These are phyloP conservation scores for Orussus abietinus DNA, from an alignment of 1,140 invertebrate species.

Conservation along the genomic window DNA sequence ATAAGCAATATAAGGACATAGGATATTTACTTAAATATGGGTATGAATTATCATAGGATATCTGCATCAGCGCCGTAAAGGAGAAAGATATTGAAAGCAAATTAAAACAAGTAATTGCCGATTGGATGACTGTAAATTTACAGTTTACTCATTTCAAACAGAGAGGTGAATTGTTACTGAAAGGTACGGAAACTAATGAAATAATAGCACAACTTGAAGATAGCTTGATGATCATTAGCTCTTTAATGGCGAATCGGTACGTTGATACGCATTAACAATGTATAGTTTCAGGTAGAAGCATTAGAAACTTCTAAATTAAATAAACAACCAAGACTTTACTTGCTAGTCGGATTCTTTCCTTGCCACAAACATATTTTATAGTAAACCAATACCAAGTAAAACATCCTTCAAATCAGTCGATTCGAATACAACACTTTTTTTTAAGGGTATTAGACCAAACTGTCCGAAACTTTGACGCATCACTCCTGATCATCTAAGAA, in stretches of 20 bases:
- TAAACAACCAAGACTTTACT: too few relatives aligned
- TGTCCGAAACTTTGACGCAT: too few relatives aligned
- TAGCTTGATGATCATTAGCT: conserved; percentile 83
- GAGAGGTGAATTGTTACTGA: conserved; percentile 77
- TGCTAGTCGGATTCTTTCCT: too few relatives aligned
- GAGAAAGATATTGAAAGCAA: conserved; percentile 90
- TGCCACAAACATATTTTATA: too few relatives aligned
- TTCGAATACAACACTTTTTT: too few relatives aligned
- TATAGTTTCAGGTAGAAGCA: too few relatives aligned
- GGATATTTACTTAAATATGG: conserved; percentile 1
- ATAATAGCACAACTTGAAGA: conserved; percentile 80
- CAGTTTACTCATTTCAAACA: conserved; percentile 78
- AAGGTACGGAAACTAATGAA: conserved; percentile 72
- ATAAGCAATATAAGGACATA: not conserved
- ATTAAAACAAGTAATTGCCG: conserved; percentile 75
- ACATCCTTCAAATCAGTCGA: too few relatives aligned
- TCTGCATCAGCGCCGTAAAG: conserved; percentile 86
- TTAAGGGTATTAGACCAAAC: too few relatives aligned
- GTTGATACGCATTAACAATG: too few relatives aligned
- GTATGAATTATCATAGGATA: conserved; percentile 64
- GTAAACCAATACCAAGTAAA: too few relatives aligned
- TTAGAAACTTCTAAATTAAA: too few relatives aligned
- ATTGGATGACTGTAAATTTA: conserved; percentile 78
- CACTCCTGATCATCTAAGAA: too few relatives aligned
- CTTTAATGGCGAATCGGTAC: conserved; percentile 77